Percentiles rank a stretch among this genome's conserved stretches.
These are phyloP conservation scores for Cantharis lateralis DNA, from an alignment of 2,888 invertebrate species.

Conservation along the genomic window DNA sequence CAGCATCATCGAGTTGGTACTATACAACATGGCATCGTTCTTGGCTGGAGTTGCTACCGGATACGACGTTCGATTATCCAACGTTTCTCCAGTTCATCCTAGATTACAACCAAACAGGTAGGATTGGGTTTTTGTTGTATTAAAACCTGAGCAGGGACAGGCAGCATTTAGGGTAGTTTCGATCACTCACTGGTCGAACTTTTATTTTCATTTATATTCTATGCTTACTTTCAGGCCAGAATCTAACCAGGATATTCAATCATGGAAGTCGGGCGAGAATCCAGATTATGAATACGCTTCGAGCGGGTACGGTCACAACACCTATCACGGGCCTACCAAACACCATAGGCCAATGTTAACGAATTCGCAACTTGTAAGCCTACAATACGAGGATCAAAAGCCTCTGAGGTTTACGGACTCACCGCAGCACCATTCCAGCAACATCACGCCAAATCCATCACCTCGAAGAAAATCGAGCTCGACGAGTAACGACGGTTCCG, in stretches of 20 bases:
- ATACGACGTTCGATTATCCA: conserved; percentile 88
- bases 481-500: conserved; percentile 72
- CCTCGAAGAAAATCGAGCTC: conserved; percentile 75
- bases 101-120: conserved; percentile 74
- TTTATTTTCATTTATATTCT: background rate
- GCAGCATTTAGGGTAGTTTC: too few relatives aligned
- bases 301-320: conserved; percentile 77
- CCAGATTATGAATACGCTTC: conserved; percentile 64
- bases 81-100: conserved; percentile 83
- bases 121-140: background rate
- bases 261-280: conserved; percentile 47
- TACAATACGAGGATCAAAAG: conserved; percentile 64
- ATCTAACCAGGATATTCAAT: conserved; percentile 47
- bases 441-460: conserved; percentile 59
- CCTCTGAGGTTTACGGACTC: conserved; percentile 77
- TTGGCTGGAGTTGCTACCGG: conserved; percentile 90
- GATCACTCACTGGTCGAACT: too few relatives aligned
- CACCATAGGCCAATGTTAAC: conserved; percentile 71
- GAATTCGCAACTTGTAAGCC: conserved; percentile 57
- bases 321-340: conserved; percentile 85
- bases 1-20: conserved; percentile 74
- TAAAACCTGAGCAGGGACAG: too few relatives aligned
- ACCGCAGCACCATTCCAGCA: conserved; percentile 66
- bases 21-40: conserved; percentile 91
- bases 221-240: conserved; percentile 44